phyloP scores from a whole-genome alignment of 2,888 invertebrate species.

The Drosophila cracens region DNA sequence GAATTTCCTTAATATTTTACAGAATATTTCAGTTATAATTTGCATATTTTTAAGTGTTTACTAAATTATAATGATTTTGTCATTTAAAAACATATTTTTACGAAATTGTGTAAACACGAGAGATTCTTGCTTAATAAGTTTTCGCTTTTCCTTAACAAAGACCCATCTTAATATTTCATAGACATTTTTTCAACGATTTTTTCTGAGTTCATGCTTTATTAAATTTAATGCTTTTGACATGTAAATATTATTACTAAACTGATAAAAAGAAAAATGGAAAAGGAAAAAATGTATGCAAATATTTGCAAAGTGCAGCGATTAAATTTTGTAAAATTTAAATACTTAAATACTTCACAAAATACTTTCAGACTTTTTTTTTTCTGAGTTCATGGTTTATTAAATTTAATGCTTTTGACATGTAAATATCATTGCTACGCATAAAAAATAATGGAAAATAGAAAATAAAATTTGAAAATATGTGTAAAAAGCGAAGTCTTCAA shows the following conservation, averaged over 20 bases:
- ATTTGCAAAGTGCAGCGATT: background rate
- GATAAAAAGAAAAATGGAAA: background rate
- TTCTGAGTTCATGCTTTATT: constrained; percentile 5
- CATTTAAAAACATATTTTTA: background rate
- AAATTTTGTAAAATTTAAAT: constrained; percentile 1
- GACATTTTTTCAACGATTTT: constrained; percentile 2
- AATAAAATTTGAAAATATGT: background rate
- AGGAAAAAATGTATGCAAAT: background rate
- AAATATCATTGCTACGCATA: constrained; percentile 12
- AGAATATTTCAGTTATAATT: background rate
- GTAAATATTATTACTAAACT: constrained; percentile 22
- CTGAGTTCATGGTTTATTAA: constrained; percentile 4
- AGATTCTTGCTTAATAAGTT: background rate
- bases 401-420: constrained; percentile 10
- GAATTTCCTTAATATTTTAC: background rate
- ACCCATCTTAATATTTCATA: background rate
- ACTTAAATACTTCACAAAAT: background rate
- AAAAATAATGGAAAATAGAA: background rate
- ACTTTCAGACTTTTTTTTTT: background rate
- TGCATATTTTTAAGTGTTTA: background rate
- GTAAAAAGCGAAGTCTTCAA: background rate
- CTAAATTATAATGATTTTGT: background rate
- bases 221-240: constrained; percentile 15
- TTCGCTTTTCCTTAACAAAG: background rate
- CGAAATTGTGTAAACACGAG: background rate